phyloP scores from a whole-genome alignment of 2,113 vertebrate species.

The Baryphthengus martii region DNA sequence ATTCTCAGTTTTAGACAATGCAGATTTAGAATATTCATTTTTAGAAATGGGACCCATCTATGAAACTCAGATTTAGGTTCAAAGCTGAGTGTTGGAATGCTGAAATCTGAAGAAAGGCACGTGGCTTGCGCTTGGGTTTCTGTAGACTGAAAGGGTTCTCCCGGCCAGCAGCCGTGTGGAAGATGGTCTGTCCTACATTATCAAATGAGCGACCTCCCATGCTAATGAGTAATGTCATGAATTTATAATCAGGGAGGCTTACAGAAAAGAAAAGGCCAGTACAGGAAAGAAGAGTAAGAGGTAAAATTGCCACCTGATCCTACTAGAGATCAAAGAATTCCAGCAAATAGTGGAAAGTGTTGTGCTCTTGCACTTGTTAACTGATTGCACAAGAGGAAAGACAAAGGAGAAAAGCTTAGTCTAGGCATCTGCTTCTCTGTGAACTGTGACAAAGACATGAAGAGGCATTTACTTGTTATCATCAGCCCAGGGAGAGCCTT shows the following conservation, averaged over 20 bases:
- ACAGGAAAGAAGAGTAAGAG: neutral
- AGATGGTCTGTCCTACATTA: neutral
- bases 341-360: neutral
- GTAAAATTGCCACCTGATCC: neutral
- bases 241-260: neutral
- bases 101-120: neutral
- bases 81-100: neutral
- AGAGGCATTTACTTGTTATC: conserved; percentile 78
- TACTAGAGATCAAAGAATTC: neutral
- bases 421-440: conserved; percentile 79
- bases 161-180: neutral
- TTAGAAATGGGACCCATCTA: neutral
- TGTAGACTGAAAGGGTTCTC: neutral
- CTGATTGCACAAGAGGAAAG: conserved; percentile 77
- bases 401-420: conserved; percentile 77
- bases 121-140: neutral
- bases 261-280: neutral
- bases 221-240: neutral
- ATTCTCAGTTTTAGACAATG: neutral
- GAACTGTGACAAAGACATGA: conserved; percentile 69
- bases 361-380: conserved; percentile 66
- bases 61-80: neutral
- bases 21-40: neutral
- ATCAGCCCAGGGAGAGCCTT: conserved; percentile 74
- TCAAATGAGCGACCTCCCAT: neutral